phyloP scores from a whole-genome alignment of 2,113 vertebrate genomes.

The Illadopsis cleaveri region DNA sequence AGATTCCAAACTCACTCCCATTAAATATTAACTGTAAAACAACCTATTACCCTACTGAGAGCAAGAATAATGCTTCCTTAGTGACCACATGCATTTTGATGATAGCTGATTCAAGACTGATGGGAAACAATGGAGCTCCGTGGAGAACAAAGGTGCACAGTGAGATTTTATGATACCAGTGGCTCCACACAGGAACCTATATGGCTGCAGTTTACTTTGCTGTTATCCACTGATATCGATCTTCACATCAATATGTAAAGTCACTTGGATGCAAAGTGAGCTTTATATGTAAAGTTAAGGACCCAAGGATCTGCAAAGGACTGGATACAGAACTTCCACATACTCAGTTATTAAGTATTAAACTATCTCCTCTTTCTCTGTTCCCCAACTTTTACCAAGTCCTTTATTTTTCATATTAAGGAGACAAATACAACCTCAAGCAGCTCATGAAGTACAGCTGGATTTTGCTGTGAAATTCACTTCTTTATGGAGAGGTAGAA shows the following conservation, averaged over 20 bases:
- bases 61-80: neutral
- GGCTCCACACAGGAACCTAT: neutral
- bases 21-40: conserved; percentile 56
- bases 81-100: neutral
- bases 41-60: neutral
- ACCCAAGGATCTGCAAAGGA: neutral
- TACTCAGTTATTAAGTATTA: neutral
- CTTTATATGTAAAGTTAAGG: neutral
- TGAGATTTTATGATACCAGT: neutral
- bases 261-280: neutral
- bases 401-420: neutral
- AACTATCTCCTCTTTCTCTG: neutral
- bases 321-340: neutral
- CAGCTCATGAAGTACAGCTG: neutral
- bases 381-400: neutral
- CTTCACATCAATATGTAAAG: neutral
- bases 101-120: neutral
- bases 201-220: neutral
- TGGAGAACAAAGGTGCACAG: neutral
- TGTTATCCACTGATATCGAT: neutral
- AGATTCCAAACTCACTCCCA: conserved; percentile 2
- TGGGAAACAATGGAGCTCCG: neutral
- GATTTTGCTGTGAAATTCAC: neutral
- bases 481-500: neutral
- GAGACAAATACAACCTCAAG: neutral